phyloP scores from a whole-genome alignment of 1,140 invertebrate species.

The Galleria mellonella region DNA sequence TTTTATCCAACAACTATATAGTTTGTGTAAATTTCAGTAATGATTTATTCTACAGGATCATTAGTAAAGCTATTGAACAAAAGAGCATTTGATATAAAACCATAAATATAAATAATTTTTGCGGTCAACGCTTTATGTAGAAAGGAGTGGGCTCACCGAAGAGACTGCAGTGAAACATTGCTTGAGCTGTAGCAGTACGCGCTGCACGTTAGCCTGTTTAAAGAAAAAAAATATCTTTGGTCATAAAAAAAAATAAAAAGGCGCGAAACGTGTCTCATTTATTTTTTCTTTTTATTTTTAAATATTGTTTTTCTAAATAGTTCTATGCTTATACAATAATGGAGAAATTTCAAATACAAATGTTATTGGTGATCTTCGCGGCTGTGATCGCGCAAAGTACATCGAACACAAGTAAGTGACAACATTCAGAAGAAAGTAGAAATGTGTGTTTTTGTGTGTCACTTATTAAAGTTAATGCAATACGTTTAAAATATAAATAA shows the following conservation, averaged over 20 bases:
- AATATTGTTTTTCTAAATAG: neutral
- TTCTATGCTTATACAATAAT: constrained; percentile 21
- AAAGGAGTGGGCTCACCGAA: neutral
- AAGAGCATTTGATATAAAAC: no score
- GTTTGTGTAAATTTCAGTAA: no score
- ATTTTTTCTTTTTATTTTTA: no score
- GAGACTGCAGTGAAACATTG: constrained; percentile 23
- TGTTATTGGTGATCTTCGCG: constrained; percentile 38
- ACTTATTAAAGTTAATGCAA: no score
- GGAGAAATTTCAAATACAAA: constrained; percentile 37
- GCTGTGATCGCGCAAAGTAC: constrained; percentile 38
- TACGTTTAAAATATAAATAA: no score
- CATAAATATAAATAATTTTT: constrained; percentile 16
- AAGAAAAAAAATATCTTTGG: constrained; percentile 19
- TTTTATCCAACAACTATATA: no score
- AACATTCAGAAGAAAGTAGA: constrained; percentile 40
- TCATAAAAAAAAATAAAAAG: constrained; percentile 14
- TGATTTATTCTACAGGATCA: no score
- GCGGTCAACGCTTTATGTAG: constrained; percentile 3
- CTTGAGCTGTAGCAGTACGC: constrained; percentile 26
- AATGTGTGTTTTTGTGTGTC: no score
- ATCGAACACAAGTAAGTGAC: constrained; percentile 58
- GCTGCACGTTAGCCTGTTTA: constrained; percentile 18
- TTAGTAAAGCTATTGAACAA: no score
- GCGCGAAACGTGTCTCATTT: neutral